phyloP scores from a whole-genome alignment of 2,113 vertebrate species.

The Trichechus manatus region DNA sequence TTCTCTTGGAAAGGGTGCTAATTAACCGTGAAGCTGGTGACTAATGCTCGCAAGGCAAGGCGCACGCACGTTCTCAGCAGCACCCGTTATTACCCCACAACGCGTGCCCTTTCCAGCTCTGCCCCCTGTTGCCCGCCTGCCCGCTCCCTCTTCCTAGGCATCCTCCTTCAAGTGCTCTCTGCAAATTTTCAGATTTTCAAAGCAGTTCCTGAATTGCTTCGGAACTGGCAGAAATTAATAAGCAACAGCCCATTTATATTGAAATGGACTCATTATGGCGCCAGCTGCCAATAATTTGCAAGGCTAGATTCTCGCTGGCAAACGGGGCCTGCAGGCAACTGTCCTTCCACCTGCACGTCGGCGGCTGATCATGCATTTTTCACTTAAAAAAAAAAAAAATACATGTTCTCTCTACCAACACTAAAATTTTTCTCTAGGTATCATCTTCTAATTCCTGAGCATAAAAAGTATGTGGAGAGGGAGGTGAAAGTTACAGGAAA shows the following conservation, averaged over 20 bases:
- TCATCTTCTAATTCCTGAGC: background rate
- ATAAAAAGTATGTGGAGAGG: background rate
- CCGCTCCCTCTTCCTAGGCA: background rate
- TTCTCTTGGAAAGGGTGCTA: background rate
- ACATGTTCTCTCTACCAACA: background rate
- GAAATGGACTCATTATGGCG: conserved; percentile 87
- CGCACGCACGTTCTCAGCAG: background rate
- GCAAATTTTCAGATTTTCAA: conserved; percentile 82
- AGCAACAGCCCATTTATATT: conserved; percentile 87
- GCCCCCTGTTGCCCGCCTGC: background rate
- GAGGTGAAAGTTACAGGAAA: background rate
- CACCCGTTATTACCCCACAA: conserved; percentile 24
- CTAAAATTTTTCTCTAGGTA: background rate
- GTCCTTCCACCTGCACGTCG: conserved; percentile 82
- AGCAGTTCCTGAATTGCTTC: conserved; percentile 84
- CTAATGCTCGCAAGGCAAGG: background rate
- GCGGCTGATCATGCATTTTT: conserved; percentile 56
- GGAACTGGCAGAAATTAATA: conserved; percentile 88
- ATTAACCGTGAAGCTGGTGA: background rate
- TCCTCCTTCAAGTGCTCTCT: background rate
- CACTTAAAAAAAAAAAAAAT: conserved; percentile 19
- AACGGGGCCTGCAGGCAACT: conserved; percentile 77
- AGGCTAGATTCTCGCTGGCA: conserved; percentile 83
- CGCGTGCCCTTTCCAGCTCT: background rate
- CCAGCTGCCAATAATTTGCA: conserved; percentile 88